A percentile compares a stretch with the other conserved stretches of the same genome.
Conservation (phyloP, 2,797 vertebrate species). For the Alfaro cultratus region DNA sequence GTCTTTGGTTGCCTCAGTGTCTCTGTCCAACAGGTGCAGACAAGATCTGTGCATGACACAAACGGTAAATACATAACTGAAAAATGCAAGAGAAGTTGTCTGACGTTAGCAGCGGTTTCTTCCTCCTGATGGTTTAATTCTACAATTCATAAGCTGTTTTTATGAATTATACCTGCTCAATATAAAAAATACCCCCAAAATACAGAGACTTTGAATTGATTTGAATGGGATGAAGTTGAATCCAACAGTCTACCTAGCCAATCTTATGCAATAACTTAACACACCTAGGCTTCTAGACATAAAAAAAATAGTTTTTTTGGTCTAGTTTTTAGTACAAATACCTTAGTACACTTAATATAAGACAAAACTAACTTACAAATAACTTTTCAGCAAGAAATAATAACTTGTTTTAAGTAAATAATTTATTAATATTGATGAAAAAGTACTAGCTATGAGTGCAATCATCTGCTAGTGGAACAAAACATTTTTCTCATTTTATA, state of each 20-base stretch:
- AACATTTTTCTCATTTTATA: too few relatives aligned
- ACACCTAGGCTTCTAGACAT: background rate
- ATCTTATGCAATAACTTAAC: background rate
- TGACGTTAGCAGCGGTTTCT: background rate
- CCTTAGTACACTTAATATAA: too few relatives aligned
- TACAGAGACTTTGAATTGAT: background rate
- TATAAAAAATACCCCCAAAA: background rate
- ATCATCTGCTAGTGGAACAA: too few relatives aligned
- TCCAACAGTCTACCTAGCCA: background rate
- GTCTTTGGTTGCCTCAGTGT: constrained; percentile 1
- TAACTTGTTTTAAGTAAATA: too few relatives aligned
- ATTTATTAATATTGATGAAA: too few relatives aligned
- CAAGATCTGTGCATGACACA: background rate
- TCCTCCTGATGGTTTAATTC: background rate
- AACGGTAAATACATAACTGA: background rate
- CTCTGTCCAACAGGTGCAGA: background rate
- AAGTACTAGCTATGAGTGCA: too few relatives aligned
- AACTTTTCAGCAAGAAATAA: too few relatives aligned
- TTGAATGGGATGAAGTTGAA: background rate
- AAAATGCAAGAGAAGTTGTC: background rate
- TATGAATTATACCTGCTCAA: background rate
- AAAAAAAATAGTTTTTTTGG: too few relatives aligned
- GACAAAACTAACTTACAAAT: too few relatives aligned
- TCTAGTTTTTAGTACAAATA: too few relatives aligned
- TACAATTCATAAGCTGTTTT: background rate